These are phyloP conservation scores for Calameuta pallipes DNA, from an alignment of 2,888 invertebrate species.

Conservation along the genomic window DNA sequence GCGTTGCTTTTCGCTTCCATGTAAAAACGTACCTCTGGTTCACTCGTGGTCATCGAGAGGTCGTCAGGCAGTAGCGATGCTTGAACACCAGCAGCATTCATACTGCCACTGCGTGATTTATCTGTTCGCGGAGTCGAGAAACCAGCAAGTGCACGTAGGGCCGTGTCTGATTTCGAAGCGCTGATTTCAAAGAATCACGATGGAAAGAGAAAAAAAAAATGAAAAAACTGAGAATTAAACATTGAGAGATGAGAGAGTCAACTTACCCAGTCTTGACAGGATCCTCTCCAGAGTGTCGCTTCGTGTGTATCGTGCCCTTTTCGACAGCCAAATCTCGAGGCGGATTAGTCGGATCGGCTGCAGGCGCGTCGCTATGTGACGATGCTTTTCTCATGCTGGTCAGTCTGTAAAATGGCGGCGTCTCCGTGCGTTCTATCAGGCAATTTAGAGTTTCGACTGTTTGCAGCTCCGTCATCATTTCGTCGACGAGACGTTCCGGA, in stretches of 20 bases:
- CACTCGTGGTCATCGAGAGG: constrained; percentile 67
- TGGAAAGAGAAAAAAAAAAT: not conserved
- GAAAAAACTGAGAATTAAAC: not conserved
- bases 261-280: constrained; percentile 81
- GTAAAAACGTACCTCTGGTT: constrained; percentile 60
- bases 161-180: constrained; percentile 75
- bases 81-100: constrained; percentile 50
- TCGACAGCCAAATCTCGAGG: constrained; percentile 78
- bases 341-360: constrained; percentile 69
- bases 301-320: constrained; percentile 96
- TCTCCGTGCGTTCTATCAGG: constrained; percentile 95
- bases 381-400: constrained; percentile 92
- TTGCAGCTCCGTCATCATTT: constrained; percentile 97
- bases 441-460: constrained; percentile 97
- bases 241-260: not conserved
- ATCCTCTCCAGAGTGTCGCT: constrained; percentile 91
- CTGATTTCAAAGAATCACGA: constrained; percentile 45
- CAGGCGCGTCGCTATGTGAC: constrained; percentile 75
- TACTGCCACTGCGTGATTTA: constrained; percentile 73
- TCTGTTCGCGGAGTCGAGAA: constrained; percentile 72
- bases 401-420: constrained; percentile 96
- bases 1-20: not conserved
- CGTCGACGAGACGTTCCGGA: constrained; percentile 92
- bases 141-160: constrained; percentile 70
- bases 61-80: constrained; percentile 72